phyloP scores from a whole-genome alignment of 2,113 vertebrate genomes.

The Hemichromis elongatus region DNA sequence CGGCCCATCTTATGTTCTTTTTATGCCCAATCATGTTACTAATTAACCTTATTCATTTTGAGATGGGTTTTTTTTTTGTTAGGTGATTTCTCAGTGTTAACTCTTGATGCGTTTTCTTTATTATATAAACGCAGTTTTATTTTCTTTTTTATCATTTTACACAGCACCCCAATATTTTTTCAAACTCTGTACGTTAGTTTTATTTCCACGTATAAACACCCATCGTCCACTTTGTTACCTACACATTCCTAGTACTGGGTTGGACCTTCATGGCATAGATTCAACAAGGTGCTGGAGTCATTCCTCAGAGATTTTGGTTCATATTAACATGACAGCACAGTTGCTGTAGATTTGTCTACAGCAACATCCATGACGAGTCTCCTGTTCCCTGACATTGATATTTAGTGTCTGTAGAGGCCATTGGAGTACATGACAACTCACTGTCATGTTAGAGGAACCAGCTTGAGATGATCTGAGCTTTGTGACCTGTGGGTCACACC shows the following conservation, averaged over 20 bases:
- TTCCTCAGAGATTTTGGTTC: neutral
- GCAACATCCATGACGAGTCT: too few relatives aligned
- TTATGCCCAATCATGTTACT: neutral
- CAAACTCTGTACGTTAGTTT: neutral
- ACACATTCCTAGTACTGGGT: neutral
- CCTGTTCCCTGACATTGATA: too few relatives aligned
- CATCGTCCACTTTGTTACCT: neutral
- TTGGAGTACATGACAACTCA: neutral
- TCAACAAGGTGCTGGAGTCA: neutral
- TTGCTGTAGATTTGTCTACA: too few relatives aligned
- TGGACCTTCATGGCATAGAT: neutral
- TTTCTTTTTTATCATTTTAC: neutral
- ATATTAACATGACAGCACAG: neutral
- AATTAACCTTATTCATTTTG: neutral
- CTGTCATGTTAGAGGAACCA: neutral
- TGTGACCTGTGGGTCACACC: too few relatives aligned
- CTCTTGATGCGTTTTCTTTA: neutral
- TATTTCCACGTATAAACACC: neutral
- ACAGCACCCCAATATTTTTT: neutral
- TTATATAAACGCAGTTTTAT: neutral
- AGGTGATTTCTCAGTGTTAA: neutral
- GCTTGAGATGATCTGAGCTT: neutral
- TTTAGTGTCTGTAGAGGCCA: neutral
- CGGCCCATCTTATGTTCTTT: neutral
- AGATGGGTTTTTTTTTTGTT: neutral